Percentiles rank a stretch among this genome's conserved stretches.
These are phyloP conservation scores for Astatotilapia flaviijosephi DNA, from an alignment of 2,113 vertebrate genomes.

Conservation along the genomic window DNA sequence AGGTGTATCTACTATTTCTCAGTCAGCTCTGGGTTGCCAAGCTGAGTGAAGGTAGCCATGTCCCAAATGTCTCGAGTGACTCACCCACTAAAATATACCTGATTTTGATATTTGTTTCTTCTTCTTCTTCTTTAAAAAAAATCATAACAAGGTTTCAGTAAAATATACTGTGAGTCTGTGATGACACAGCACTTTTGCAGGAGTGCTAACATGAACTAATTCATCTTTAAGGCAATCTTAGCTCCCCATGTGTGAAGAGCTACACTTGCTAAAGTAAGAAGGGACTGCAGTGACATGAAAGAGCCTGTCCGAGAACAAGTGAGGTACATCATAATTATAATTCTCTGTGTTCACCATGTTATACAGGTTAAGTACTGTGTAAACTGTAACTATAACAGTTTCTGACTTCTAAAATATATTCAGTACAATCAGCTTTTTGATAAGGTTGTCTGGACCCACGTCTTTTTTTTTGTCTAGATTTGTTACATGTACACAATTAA, in stretches of 20 bases:
- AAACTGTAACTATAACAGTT: background rate
- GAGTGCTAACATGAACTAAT: background rate
- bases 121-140: background rate
- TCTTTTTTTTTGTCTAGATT: background rate
- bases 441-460: background rate
- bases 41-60: background rate
- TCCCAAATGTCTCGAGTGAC: background rate
- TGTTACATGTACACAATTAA: background rate
- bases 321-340: background rate
- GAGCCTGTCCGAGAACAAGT: background rate
- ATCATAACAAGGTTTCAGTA: slow-evolving; percentile 7
- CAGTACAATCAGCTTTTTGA: background rate
- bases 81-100: background rate
- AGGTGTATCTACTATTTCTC: background rate
- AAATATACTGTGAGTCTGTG: slow-evolving; percentile 45
- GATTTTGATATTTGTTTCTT: background rate
- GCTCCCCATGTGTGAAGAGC: background rate
- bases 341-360: background rate
- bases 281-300: slow-evolving; percentile 6
- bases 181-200: background rate
- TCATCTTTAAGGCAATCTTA: background rate
- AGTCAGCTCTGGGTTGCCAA: background rate
- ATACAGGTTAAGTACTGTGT: background rate
- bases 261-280: background rate
- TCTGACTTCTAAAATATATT: background rate